phyloP scores from a whole-genome alignment of 1,140 invertebrate species.

The Dendroctonus ponderosae region DNA sequence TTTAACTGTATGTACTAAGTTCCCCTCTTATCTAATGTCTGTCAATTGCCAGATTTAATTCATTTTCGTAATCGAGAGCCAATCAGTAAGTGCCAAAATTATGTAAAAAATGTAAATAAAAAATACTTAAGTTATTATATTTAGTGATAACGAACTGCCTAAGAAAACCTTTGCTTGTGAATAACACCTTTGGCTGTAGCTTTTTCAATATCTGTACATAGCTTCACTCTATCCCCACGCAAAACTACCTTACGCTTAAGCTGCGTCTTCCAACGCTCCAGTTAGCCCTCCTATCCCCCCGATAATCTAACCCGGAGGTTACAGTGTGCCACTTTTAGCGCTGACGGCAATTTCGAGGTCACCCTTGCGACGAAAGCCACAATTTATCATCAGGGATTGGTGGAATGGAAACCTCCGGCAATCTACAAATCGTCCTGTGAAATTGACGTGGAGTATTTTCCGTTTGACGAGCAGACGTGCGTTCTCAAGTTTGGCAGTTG shows the following conservation, averaged over 20 bases:
- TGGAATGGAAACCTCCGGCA: slow-evolving; percentile 94
- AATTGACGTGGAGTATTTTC: slow-evolving; percentile 95
- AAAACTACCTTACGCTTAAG: slow-evolving; percentile 1
- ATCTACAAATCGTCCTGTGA: slow-evolving; percentile 94
- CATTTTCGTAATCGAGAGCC: too few species aligned
- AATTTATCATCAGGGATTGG: slow-evolving; percentile 85
- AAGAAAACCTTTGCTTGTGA: too few species aligned
- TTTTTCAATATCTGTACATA: slow-evolving; percentile 7
- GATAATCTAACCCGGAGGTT: slow-evolving; percentile 22
- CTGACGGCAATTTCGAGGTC: slow-evolving; percentile 96
- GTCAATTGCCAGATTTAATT: too few species aligned
- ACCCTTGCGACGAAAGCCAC: slow-evolving; percentile 92
- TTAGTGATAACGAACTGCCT: too few species aligned
- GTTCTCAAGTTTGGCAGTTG: slow-evolving; percentile 89
- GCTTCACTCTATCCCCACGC: background rate
- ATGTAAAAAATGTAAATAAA: too few species aligned
- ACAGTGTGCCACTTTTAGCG: slow-evolving; percentile 58
- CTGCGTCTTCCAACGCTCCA: slow-evolving; percentile 10
- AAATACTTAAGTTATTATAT: too few species aligned
- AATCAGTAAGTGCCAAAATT: too few species aligned
- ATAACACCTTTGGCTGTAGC: background rate
- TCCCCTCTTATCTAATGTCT: too few species aligned
- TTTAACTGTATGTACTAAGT: too few species aligned
- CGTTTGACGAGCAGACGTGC: slow-evolving; percentile 93
- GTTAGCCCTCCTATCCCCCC: slow-evolving; percentile 4